These are phyloP conservation scores for Lepidochitona cinerea DNA, from an alignment of 2,888 invertebrate genomes.

Conservation along the genomic window DNA sequence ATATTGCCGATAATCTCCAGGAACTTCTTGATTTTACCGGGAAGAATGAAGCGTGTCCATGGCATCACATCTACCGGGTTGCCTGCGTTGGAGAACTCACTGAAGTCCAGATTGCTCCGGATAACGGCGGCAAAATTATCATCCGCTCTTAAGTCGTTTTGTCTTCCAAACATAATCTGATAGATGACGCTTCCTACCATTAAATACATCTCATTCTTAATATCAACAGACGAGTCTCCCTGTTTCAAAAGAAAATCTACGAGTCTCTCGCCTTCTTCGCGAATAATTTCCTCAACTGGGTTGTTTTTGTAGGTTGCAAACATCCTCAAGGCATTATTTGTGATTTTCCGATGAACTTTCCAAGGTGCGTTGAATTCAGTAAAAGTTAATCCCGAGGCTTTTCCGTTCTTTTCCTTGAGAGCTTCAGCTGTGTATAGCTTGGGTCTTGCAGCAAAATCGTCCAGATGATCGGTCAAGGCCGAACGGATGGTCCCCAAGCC, in stretches of 20 bases:
- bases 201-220: conserved; percentile 11
- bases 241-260: conserved; percentile 7
- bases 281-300: conserved; percentile 22
- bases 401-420: background rate
- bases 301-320: conserved; percentile 23
- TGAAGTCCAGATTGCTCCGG: conserved; percentile 8
- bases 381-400: conserved; percentile 12
- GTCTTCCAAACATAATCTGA: conserved; percentile 31
- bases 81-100: conserved; percentile 28
- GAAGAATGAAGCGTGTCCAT: conserved; percentile 34
- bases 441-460: conserved; percentile 34
- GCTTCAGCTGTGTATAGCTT: conserved; percentile 15
- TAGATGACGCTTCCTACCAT: conserved; percentile 26
- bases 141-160: conserved; percentile 22
- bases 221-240: conserved; percentile 10
- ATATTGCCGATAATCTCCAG: conserved; percentile 15
- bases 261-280: conserved; percentile 13
- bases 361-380: conserved; percentile 20
- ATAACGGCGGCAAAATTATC: conserved; percentile 14
- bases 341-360: conserved; percentile 36
- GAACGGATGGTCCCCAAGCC: conserved; percentile 26
- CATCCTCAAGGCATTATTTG: conserved; percentile 27
- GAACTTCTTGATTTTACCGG: conserved; percentile 18
- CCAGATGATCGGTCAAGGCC: conserved; percentile 16
- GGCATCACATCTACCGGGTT: conserved; percentile 42